Conservation (phyloP, 2,113 vertebrate genomes). For the Oryzias celebensis region DNA sequence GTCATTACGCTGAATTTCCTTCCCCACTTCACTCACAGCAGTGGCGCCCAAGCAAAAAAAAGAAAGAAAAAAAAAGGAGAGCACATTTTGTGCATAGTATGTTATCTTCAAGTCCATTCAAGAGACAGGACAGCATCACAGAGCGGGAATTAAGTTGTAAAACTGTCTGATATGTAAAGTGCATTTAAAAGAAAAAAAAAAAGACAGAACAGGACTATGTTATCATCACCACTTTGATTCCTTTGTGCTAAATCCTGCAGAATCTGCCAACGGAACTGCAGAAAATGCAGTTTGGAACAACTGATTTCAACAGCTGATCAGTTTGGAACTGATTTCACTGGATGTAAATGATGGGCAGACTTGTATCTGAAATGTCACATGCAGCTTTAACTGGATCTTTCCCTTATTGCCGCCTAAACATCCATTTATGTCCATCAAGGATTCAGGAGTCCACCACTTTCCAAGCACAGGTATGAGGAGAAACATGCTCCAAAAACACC, state of each 20-base stretch:
- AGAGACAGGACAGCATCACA: not conserved
- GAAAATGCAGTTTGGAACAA: too few relatives aligned
- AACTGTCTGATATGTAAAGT: conserved; percentile 4
- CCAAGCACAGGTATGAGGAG: not conserved
- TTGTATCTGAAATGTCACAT: not conserved
- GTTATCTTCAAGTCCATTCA: not conserved
- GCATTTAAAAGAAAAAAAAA: not conserved
- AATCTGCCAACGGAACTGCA: conserved; percentile 11
- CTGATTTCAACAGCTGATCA: too few relatives aligned
- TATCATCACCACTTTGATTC: not conserved
- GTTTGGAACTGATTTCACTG: too few relatives aligned
- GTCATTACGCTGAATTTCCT: conserved; percentile 20
- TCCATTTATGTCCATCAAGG: not conserved
- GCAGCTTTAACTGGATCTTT: too few relatives aligned
- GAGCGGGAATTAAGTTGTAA: not conserved
- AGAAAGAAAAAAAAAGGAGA: not conserved
- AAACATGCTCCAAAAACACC: not conserved
- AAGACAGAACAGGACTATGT: not conserved
- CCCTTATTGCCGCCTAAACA: too few relatives aligned
- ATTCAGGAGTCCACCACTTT: not conserved
- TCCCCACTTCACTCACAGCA: conserved; percentile 7
- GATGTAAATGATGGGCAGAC: not conserved
- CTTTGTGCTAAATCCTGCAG: not conserved
- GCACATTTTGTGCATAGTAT: not conserved
- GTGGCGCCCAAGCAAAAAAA: not conserved